These are phyloP conservation scores for Aphaenogaster floridana DNA, from an alignment of 1,140 invertebrate genomes.

Conservation along the genomic window DNA sequence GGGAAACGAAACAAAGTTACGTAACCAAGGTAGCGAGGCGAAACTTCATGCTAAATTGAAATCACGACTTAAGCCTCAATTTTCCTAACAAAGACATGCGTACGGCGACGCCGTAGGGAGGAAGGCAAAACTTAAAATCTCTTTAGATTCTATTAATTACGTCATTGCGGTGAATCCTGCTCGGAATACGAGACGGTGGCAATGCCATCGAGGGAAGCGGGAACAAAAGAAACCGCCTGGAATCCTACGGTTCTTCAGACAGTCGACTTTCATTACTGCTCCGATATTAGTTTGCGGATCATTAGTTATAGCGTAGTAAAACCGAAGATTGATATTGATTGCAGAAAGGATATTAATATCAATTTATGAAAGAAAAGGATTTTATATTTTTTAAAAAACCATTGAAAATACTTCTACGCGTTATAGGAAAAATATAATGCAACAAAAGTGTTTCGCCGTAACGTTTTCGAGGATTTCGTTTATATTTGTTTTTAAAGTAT, in stretches of 20 bases:
- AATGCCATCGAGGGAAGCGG: not conserved
- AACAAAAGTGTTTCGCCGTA: conserved; percentile 5
- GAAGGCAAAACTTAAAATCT: conserved; percentile 21
- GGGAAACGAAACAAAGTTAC: conserved; percentile 33
- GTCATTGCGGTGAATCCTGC: conserved; percentile 11
- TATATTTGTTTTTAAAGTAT: conserved; percentile 36
- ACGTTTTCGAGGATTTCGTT: not conserved
- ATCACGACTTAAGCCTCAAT: conserved; percentile 51
- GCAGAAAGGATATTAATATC: conserved; percentile 33
- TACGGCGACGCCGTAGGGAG: not conserved
- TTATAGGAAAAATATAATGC: conserved; percentile 14
- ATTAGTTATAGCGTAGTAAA: conserved; percentile 23
- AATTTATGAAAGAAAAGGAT: conserved; percentile 5
- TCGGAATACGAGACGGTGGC: conserved; percentile 14
- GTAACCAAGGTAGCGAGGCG: not conserved
- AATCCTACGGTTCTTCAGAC: not conserved
- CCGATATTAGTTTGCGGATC: conserved; percentile 32
- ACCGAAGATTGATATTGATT: conserved; percentile 36
- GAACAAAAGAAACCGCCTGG: conserved; percentile 1
- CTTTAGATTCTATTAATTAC: conserved; percentile 45
- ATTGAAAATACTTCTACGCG: not conserved
- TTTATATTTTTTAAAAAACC: not conserved
- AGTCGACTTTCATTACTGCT: conserved; percentile 31
- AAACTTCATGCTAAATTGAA: conserved; percentile 30
- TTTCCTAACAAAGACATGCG: conserved; percentile 42